Conservation (phyloP, 2,797 vertebrate genomes). For the Rhadinocentrus ornatus region DNA sequence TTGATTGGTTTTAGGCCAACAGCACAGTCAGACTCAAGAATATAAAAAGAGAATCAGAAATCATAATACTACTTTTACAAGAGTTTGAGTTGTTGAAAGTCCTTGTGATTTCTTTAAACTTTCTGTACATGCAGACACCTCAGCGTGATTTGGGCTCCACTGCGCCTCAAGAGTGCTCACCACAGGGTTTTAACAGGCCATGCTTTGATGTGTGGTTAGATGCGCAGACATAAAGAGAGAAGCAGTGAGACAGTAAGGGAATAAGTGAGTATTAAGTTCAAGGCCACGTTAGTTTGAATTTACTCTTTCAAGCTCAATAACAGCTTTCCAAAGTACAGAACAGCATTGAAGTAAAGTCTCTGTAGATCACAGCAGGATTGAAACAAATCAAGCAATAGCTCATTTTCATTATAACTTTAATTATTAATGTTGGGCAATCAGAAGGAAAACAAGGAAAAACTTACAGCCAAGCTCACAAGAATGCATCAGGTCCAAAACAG, state of each 20-base stretch:
- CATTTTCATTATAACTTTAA: constrained; percentile 42
- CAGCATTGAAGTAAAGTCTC: constrained; percentile 25
- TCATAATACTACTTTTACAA: constrained; percentile 59
- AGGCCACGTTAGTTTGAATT: constrained; percentile 50
- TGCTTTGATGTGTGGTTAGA: constrained; percentile 66
- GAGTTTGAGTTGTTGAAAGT: constrained; percentile 57
- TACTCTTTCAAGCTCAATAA: constrained; percentile 47
- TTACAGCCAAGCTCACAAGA: constrained; percentile 1
- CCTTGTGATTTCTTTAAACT: constrained; percentile 54
- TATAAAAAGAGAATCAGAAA: constrained; percentile 66
- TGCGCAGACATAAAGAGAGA: constrained; percentile 33
- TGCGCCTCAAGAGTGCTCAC: constrained; percentile 47
- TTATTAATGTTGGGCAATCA: constrained; percentile 39
- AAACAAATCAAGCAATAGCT: constrained; percentile 32
- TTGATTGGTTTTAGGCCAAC: constrained; percentile 57
- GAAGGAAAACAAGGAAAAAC: constrained; percentile 20
- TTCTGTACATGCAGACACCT: constrained; percentile 51
- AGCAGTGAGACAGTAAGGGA: constrained; percentile 3
- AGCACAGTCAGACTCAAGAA: constrained; percentile 47
- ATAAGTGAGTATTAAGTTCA: constrained; percentile 35
- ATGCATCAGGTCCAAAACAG: constrained; percentile 3
- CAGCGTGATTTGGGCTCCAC: constrained; percentile 28
- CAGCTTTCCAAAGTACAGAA: constrained; percentile 27
- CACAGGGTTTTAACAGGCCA: constrained; percentile 38
- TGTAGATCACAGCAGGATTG: constrained; percentile 25